Conservation (phyloP, 2,113 vertebrate genomes). For the Piaya cayana region DNA sequence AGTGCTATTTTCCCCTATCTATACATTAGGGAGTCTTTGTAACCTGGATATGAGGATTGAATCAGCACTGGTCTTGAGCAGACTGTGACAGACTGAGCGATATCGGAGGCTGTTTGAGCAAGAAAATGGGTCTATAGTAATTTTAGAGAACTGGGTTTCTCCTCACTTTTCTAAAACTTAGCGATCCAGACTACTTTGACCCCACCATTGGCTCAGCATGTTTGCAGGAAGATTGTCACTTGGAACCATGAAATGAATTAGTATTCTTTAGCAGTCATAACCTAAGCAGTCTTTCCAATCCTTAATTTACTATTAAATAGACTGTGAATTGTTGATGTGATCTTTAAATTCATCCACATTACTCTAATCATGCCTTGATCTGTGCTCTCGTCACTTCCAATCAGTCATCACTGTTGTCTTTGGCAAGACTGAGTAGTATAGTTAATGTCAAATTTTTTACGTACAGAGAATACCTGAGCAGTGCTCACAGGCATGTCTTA, state of each 20-base stretch:
- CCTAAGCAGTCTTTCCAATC: background rate
- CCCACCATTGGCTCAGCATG: rapidly evolving
- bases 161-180: background rate
- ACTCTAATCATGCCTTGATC: background rate
- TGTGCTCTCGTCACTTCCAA: background rate
- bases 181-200: background rate
- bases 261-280: background rate
- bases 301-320: background rate
- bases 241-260: background rate
- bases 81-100: background rate
- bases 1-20: background rate
- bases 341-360: background rate
- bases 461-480: background rate
- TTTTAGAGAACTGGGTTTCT: background rate
- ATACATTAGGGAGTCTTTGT: background rate
- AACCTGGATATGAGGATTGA: background rate
- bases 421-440: background rate
- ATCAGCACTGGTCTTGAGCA: background rate
- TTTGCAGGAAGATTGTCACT: background rate
- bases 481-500: background rate
- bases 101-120: background rate
- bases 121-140: background rate
- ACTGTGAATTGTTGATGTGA: background rate
- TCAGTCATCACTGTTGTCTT: background rate
- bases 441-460: background rate